Base-by-base conservation (phyloP, 2,888 invertebrate genomes). In the Dorcus parallelipipedus region DNA sequence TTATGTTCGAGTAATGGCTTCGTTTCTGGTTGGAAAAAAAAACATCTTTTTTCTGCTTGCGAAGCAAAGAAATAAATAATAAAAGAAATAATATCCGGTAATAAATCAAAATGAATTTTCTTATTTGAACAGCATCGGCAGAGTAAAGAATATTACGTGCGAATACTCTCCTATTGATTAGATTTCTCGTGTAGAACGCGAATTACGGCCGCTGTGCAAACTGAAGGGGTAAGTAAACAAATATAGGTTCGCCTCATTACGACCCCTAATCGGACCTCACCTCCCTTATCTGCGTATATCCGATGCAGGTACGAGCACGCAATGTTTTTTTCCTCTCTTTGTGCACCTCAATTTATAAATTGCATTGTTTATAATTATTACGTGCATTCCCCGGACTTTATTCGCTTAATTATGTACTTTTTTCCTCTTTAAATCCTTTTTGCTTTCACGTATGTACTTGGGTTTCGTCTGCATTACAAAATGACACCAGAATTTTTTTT, bases 201-300 rank as follows among this genome's bases (percentile, higher is more conserved):
- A 42, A 54, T 63, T 61, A 63, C 60, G 48, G 58, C 54, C 53
- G 41, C 57, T 58, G 54, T 60, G 59, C 53, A 61, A 61, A 64
- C 64, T 43, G 58, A 61, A 60, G 58, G 62, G 62, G 64, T 64
- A 64, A 61, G 62, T 54, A 61, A 42, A 48, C 54, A 55, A 56
- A 56, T 49, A 51, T 56, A 41, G 51, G 49, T 33, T 42, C 56
- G 43, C 56, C 52, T 52, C 20, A 51, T 51, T 51, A 51, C 39
- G 38, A 49, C 49, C 51, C 51, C 39, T 71, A 70, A 70, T 70
- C 68, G 63, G 69, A 70, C 69, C 69, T 69, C 66, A 38, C 40
- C 51, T 39, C 20, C 45, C n/a, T 45, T 45, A 45, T 45, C 45
- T 9, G 23, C 20, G 45, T 45, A 20, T 23, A 45, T 45, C 45